These are phyloP conservation scores for Cataglyphis cursor DNA, from an alignment of 2,888 invertebrate genomes.

Conservation along the genomic window DNA sequence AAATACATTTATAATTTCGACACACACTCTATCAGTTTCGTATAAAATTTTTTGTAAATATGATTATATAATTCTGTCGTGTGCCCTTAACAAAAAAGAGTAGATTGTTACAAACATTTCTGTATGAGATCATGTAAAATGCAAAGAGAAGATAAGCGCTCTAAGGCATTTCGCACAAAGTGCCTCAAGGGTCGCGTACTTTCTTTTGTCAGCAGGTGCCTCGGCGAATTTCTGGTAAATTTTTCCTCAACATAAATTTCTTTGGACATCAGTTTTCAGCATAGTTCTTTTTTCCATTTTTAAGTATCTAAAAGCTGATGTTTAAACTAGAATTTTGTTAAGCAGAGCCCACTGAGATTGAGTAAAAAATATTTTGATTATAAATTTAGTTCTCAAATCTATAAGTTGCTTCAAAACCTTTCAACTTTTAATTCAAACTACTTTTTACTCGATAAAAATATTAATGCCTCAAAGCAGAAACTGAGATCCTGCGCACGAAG, in stretches of 20 bases:
- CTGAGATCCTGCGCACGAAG: background rate
- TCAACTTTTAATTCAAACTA: background rate
- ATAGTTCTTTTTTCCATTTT: background rate
- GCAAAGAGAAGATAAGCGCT: constrained; percentile 23
- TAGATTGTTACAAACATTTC: constrained; percentile 23
- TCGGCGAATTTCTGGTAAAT: constrained; percentile 27
- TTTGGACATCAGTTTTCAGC: background rate
- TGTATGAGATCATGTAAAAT: constrained; percentile 35
- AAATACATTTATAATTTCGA: background rate
- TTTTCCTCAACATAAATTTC: constrained; percentile 31
- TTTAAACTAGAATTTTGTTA: background rate
- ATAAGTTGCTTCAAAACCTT: background rate
- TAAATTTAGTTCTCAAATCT: background rate
- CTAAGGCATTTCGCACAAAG: constrained; percentile 32
- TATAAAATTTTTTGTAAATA: background rate
- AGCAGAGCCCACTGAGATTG: background rate
- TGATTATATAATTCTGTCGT: background rate
- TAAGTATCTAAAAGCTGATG: background rate
- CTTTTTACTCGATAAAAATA: background rate
- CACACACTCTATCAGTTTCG: background rate
- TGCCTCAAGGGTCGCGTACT: constrained; percentile 28
- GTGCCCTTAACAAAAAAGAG: background rate
- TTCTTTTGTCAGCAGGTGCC: constrained; percentile 21
- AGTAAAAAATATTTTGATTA: background rate
- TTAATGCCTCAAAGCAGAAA: constrained; percentile 7